phyloP scores from a whole-genome alignment of 2,113 vertebrate genomes.

The Madoqua kirkii region DNA sequence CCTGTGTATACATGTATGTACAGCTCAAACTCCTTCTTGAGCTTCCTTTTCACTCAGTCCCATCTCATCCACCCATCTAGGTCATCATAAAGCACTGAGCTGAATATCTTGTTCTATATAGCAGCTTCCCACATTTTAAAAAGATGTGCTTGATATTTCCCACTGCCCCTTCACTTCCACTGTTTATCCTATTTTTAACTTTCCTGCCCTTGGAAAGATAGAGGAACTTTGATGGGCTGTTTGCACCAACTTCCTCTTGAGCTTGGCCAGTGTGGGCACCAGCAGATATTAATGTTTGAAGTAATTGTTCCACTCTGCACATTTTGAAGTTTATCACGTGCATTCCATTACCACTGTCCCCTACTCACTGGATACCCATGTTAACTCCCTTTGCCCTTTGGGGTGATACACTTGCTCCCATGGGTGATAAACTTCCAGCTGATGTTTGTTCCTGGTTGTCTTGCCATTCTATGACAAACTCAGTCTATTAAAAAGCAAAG shows the following conservation, averaged over 20 bases:
- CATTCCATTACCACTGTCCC: neutral
- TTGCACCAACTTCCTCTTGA: neutral
- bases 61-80: neutral
- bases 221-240: neutral
- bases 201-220: neutral
- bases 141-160: neutral
- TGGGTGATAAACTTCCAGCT: neutral
- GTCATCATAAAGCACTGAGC: neutral
- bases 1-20: neutral
- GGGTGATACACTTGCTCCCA: neutral
- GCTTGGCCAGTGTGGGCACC: neutral
- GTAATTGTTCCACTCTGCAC: neutral
- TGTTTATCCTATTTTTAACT: neutral
- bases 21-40: neutral
- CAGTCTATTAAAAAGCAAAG: neutral
- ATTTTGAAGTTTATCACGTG: accelerated
- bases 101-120: neutral
- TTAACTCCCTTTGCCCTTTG: neutral
- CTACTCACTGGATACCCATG: neutral
- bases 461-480: neutral
- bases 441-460: neutral
- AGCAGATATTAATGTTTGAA: neutral
- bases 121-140: neutral
- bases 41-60: neutral
- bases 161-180: neutral